These are phyloP conservation scores for Anabacerthia variegaticeps DNA, from an alignment of 2,797 vertebrate genomes.

Conservation along the genomic window DNA sequence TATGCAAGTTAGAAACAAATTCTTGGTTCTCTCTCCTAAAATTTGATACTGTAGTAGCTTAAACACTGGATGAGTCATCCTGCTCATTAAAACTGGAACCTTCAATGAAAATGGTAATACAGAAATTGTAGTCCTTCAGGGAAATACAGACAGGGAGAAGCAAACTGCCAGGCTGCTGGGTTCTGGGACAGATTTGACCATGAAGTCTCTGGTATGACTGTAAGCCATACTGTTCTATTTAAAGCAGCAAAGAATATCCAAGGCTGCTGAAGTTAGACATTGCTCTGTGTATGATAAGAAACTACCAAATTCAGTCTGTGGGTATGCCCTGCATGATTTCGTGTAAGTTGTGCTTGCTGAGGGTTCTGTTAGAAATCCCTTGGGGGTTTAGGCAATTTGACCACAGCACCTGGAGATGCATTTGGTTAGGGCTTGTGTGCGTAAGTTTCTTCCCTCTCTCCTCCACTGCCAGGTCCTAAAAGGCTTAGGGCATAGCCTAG, in stretches of 20 bases:
- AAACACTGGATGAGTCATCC: neutral
- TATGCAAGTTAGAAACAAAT: neutral
- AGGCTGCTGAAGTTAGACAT: neutral
- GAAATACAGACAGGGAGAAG: neutral
- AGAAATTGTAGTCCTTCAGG: neutral
- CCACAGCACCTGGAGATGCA: neutral
- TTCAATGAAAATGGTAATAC: neutral
- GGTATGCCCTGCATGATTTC: neutral
- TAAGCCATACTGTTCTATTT: neutral
- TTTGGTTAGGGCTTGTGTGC: neutral
- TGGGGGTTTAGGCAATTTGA: neutral
- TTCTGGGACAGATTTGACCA: neutral
- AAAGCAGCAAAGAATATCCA: constrained; percentile 16
- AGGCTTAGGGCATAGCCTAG: neutral
- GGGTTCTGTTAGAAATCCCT: neutral
- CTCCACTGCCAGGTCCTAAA: neutral
- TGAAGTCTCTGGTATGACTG: neutral
- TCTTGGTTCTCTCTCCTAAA: neutral
- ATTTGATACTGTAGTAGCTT: neutral
- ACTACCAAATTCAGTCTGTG: neutral
- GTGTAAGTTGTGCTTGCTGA: neutral
- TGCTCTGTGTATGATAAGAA: neutral
- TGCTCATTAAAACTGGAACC: neutral
- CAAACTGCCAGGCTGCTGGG: neutral
- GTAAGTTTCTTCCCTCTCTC: neutral